phyloP scores from a whole-genome alignment of 2,888 invertebrate species.

The Synanthedon andrenaeformis region DNA sequence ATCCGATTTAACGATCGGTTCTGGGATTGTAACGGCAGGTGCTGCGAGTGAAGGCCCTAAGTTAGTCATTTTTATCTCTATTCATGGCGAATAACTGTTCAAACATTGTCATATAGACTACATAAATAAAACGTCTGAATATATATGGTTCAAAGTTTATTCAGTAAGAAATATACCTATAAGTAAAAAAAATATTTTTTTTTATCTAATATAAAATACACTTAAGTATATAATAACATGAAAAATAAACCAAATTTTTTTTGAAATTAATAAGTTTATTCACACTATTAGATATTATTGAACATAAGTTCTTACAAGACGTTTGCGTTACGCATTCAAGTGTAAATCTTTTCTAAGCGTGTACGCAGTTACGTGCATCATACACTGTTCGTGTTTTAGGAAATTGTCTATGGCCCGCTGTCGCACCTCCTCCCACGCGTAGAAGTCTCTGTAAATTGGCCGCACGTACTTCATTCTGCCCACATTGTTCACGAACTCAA shows the following conservation, averaged over 20 bases:
- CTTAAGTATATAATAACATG: no score
- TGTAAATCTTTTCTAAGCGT: constrained; percentile 82
- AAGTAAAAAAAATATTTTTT: no score
- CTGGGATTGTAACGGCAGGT: no score
- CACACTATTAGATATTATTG: neutral
- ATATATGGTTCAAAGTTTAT: no score
- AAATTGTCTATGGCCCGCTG: constrained; percentile 79
- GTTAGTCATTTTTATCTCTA: no score
- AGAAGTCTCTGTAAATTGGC: constrained; percentile 88
- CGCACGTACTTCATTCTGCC: constrained; percentile 94
- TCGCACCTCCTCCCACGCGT: constrained; percentile 80
- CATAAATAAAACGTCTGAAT: no score
- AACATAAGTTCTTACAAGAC: neutral
- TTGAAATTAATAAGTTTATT: neutral
- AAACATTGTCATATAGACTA: no score
- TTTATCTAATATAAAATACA: no score
- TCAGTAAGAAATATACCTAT: no score
- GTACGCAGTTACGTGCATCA: constrained; percentile 87
- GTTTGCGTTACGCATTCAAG: constrained; percentile 24
- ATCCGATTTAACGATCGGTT: no score
- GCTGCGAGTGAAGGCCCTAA: no score
- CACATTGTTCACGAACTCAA: constrained; percentile 84
- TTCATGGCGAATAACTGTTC: no score
- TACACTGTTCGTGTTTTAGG: constrained; percentile 74
- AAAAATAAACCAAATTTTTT: neutral